Evolutionary conservation across 2,888 invertebrate genomes (phyloP).

Genomic region (Hesperia comma): DNA sequence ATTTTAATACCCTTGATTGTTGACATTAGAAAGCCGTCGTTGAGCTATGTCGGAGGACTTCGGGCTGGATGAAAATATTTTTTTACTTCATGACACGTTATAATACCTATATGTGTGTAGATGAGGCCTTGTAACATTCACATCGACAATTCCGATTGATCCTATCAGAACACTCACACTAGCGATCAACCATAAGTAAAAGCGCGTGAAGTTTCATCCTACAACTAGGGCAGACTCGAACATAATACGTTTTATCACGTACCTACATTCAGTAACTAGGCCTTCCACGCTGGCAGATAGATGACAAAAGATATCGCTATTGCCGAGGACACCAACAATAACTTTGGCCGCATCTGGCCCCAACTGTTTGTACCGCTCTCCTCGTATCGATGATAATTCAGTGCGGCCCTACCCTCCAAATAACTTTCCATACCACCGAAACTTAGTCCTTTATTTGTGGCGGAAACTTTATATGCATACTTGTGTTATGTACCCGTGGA

Average conservation of each 20-base stretch:
- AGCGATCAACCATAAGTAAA: no score
- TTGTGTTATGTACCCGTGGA: conserved; percentile 5
- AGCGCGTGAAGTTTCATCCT: no score
- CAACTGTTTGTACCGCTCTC: conserved; percentile 43
- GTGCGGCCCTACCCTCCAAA: conserved; percentile 25
- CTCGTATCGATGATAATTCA: conserved; percentile 50
- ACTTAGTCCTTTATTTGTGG: conserved; percentile 34
- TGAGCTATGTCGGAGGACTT: no score
- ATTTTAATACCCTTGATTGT: no score
- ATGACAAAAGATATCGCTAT: conserved; percentile 50
- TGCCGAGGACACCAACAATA: conserved; percentile 45
- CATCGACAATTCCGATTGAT: no score
- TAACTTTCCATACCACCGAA: conserved; percentile 28
- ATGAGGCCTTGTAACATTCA: no score
- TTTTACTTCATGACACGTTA: no score
- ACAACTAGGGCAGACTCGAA: neutral
- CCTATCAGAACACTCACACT: no score
- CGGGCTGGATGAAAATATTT: no score
- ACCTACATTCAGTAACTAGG: neutral
- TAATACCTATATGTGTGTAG: no score
- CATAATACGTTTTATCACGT: neutral
- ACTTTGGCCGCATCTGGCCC: conserved; percentile 48
- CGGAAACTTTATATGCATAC: conserved; percentile 19
- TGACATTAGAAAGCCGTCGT: no score
- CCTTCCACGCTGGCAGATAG: conserved; percentile 15